phyloP scores from a whole-genome alignment of 1,140 invertebrate species.

The Drosophila aff. region DNA sequence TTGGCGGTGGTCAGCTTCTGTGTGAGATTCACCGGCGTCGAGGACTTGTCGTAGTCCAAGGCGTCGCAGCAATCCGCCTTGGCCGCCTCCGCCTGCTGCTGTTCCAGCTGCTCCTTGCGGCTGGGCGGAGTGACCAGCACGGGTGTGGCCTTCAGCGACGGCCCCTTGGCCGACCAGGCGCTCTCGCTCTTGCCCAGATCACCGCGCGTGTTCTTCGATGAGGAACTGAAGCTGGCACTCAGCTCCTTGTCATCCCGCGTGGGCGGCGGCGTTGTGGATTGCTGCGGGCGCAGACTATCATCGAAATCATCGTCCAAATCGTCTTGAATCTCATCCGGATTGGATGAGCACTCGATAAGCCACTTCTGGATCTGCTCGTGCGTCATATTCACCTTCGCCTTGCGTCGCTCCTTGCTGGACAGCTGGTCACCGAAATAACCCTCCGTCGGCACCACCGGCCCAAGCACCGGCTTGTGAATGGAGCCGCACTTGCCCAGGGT shows the following conservation, averaged over 20 bases:
- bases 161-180: conserved; percentile 81
- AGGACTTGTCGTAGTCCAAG: conserved; percentile 59
- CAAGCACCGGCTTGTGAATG: conserved; percentile 82
- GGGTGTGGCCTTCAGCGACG: conserved; percentile 79
- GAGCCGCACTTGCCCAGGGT: conserved; percentile 85
- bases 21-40: conserved; percentile 72
- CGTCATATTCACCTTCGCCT: conserved; percentile 90
- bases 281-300: conserved; percentile 74
- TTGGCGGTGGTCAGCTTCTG: conserved; percentile 45
- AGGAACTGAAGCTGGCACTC: conserved; percentile 77
- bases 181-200: conserved; percentile 80
- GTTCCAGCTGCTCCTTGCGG: conserved; percentile 28
- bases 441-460: conserved; percentile 83
- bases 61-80: conserved; percentile 37
- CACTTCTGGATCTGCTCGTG: conserved; percentile 91
- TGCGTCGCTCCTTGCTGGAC: conserved; percentile 85
- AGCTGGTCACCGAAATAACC: conserved; percentile 79
- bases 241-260: conserved; percentile 72
- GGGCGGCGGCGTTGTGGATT: conserved; percentile 70
- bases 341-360: conserved; percentile 88
- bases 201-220: conserved; percentile 77
- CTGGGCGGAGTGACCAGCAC: conserved; percentile 57
- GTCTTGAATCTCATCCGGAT: conserved; percentile 86
- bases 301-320: conserved; percentile 86
- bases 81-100: conserved; percentile 8